A percentile compares a stretch with the other conserved stretches of the same genome.
These are phyloP conservation scores for Gallinago undulata DNA, from an alignment of 2,113 vertebrate genomes.

Conservation along the genomic window DNA sequence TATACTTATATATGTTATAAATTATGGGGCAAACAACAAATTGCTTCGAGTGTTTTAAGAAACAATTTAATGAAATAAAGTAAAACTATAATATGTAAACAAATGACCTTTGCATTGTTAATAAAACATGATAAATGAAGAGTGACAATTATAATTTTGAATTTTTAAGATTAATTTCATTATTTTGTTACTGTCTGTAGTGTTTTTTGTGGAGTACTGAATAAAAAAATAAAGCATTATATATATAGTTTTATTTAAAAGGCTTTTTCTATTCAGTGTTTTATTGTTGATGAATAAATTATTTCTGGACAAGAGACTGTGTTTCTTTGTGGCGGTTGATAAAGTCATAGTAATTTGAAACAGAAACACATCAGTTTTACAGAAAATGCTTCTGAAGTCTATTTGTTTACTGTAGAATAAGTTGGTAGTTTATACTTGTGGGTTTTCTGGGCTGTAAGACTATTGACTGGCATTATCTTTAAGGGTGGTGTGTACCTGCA, in stretches of 20 bases:
- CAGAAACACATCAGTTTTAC: not conserved
- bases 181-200: conserved; percentile 87
- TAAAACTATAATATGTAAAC: conserved; percentile 57
- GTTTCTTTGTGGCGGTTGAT: conserved; percentile 69
- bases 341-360: not conserved
- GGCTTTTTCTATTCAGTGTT: conserved; percentile 80
- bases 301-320: conserved; percentile 74
- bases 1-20: conserved; percentile 75
- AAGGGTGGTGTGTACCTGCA: not conserved
- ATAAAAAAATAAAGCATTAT: conserved; percentile 78
- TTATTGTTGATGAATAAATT: conserved; percentile 80
- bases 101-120: conserved; percentile 62
- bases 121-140: conserved; percentile 57
- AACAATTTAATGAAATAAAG: conserved; percentile 65
- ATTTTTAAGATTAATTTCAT: conserved; percentile 80
- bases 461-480: too few species aligned
- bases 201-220: conserved; percentile 79
- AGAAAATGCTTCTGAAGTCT: not conserved
- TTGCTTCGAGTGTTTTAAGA: conserved; percentile 74
- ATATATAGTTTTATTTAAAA: conserved; percentile 84
- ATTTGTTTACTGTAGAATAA: not conserved
- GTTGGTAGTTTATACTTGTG: not conserved
- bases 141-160: conserved; percentile 68
- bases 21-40: conserved; percentile 61
- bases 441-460: not conserved